A percentile compares a stretch with the other conserved stretches of the same genome.
These are phyloP conservation scores for Falco peregrinus DNA, from an alignment of 2,797 vertebrate species.

Conservation along the genomic window DNA sequence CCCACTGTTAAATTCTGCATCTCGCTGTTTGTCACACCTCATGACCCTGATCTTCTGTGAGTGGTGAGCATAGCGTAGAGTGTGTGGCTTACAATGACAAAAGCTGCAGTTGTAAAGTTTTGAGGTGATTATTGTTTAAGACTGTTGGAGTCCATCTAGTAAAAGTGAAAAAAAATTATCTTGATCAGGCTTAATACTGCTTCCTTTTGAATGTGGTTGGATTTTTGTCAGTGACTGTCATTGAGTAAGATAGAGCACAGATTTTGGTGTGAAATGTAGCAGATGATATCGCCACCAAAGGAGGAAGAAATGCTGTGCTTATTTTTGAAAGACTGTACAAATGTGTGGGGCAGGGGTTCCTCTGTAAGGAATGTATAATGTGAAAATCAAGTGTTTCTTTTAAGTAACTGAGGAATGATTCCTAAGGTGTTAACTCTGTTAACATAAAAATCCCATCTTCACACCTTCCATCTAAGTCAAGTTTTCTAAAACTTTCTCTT, in stretches of 20 bases:
- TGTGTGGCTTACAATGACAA: rapidly evolving
- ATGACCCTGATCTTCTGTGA: background rate
- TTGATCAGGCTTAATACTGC: background rate
- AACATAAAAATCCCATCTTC: background rate
- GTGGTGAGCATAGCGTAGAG: rapidly evolving
- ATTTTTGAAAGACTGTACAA: background rate
- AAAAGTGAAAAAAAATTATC: background rate
- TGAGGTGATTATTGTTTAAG: background rate
- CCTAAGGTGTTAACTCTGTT: background rate
- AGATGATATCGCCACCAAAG: background rate
- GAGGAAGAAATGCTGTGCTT: background rate
- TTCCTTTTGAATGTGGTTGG: background rate
- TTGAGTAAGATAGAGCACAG: background rate
- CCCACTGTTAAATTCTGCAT: background rate
- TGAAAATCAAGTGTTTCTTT: background rate
- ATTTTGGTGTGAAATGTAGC: background rate
- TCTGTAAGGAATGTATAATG: background rate
- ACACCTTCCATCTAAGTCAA: background rate
- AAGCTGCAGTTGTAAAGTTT: background rate
- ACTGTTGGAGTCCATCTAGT: background rate
- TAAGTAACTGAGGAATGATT: background rate
- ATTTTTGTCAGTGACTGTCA: background rate
- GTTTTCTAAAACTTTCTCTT: background rate
- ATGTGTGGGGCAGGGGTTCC: background rate
- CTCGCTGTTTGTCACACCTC: background rate